A percentile compares a stretch with the other conserved stretches of the same genome.
Evolutionary conservation across 2,113 vertebrate species (phyloP).

Genomic region (Pongo pygmaeus): DNA sequence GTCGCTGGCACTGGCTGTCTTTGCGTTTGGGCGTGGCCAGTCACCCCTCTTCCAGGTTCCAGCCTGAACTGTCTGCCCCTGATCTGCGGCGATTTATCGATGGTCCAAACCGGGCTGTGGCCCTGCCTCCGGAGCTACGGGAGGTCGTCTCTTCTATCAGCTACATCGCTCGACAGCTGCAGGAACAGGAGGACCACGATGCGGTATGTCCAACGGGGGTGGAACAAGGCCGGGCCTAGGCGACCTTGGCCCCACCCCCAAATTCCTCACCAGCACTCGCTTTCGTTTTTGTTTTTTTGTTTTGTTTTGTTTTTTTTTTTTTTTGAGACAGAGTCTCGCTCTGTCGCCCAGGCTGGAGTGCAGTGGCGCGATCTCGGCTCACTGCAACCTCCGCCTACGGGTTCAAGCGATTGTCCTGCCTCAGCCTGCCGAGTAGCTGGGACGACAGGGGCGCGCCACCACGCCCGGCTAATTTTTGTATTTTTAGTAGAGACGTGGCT

Average conservation of each 20-base stretch:
- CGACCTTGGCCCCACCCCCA: neutral
- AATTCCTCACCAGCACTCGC: neutral
- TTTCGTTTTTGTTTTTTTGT: neutral
- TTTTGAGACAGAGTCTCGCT: too few relatives aligned
- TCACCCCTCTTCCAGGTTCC: constrained; percentile 81
- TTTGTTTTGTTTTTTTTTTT: too few relatives aligned
- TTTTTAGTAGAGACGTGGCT: too few relatives aligned
- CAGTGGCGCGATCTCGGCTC: too few relatives aligned
- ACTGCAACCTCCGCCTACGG: too few relatives aligned
- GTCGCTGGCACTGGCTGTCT: neutral
- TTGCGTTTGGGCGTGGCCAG: neutral
- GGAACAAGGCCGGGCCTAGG: neutral
- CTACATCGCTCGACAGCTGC: constrained; percentile 90
- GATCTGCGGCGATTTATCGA: constrained; percentile 89
- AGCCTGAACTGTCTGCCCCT: constrained; percentile 84
- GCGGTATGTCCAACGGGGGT: constrained; percentile 81
- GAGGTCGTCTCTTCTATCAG: constrained; percentile 88
- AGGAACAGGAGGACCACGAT: constrained; percentile 90
- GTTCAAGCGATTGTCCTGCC: too few relatives aligned
- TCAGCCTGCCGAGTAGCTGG: too few relatives aligned
- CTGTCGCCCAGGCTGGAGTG: too few relatives aligned
- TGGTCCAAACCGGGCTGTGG: constrained; percentile 84
- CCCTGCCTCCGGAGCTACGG: constrained; percentile 89
- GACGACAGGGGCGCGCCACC: too few relatives aligned
- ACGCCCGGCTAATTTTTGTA: too few relatives aligned